Conservation (phyloP, 2,888 invertebrate genomes). For the Sussaba pulchella region DNA sequence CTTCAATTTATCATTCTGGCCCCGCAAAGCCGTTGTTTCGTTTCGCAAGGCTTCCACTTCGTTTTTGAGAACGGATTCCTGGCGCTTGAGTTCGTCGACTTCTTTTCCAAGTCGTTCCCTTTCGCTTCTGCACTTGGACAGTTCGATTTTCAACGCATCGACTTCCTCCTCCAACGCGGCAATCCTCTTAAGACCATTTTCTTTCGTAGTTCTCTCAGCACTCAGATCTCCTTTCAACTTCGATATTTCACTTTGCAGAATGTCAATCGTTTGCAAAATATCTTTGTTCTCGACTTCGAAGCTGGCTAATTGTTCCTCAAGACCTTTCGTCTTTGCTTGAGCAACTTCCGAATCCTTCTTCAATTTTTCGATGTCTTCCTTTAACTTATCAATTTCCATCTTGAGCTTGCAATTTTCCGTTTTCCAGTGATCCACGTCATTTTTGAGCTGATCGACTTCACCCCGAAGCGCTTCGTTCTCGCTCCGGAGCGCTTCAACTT, state of each 20-base stretch:
- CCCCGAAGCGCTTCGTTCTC: conserved; percentile 59
- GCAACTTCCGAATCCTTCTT: conserved; percentile 62
- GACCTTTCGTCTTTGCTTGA: conserved; percentile 57
- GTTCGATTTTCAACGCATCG: conserved; percentile 65
- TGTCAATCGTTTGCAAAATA: conserved; percentile 20
- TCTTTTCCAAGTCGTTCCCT: conserved; percentile 57
- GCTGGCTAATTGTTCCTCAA: conserved; percentile 42
- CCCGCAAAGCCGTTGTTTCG: conserved; percentile 59
- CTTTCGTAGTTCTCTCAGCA: conserved; percentile 64
- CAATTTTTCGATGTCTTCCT: conserved; percentile 64
- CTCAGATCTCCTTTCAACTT: conserved; percentile 58
- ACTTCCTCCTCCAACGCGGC: conserved; percentile 58
- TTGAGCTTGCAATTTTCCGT: conserved; percentile 66
- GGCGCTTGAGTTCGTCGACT: conserved; percentile 41
- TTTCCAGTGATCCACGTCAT: conserved; percentile 69
- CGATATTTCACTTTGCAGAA: conserved; percentile 40
- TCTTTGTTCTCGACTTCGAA: conserved; percentile 54
- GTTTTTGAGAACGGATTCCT: conserved; percentile 45
- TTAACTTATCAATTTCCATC: conserved; percentile 67
- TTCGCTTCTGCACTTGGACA: conserved; percentile 69
- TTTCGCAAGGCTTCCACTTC: conserved; percentile 54
- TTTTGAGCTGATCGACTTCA: conserved; percentile 55
- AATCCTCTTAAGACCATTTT: conserved; percentile 32
- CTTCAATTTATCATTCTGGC: conserved; percentile 67
- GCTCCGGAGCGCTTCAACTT: conserved; percentile 42